Evolutionary conservation across 2,888 invertebrate genomes (phyloP), one percentile per base, ranked within the genome.

Genomic region (Noctua comes): DNA sequence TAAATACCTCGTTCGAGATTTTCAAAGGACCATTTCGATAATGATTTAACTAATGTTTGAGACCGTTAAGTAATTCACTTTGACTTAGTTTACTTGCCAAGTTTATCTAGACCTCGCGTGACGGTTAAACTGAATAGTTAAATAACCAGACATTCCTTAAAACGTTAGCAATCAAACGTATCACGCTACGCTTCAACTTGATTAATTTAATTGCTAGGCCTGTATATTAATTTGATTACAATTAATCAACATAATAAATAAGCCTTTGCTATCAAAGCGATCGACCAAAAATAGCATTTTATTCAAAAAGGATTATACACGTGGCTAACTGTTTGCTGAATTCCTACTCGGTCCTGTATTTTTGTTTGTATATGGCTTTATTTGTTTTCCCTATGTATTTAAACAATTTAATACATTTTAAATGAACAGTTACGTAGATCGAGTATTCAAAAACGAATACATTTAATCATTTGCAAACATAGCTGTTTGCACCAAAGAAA

Each of bases 61-160:
- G 3, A 31, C n/a, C 16, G 21, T 18, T 18, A 46, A 8, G 31
- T 31, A 75, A 36, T 59, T 62, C n/a, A 43, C 54, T 54, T 10
- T 13, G 31, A 75, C 31, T 16, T 11, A 64, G 27, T 36, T 43
- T 7, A 77, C 16, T 27, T 57, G n/a, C 2, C 1, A 40, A 76
- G 43, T 68, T 66, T 77, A 68, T 51, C 59, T 43, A 68, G n/a
- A 43, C n/a, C 4, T 77, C 70, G 69, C 57, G 70, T 76, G 70
- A 24, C 18, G 8, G 18, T 64, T 54, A n/a, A 31, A 24, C 11
- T 43, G 31, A 54, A 43, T 70, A 48, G 7, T 18, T 65, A 27
- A 46, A 40, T 40, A 48, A 57, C 24, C 6, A 36, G 64, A 64
- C 51, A 18, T 13, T 36, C 27, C 21, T 54, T 7, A 70, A 31